Base-by-base conservation (phyloP, 2,888 invertebrate species). In the Campaea margaritaria region DNA sequence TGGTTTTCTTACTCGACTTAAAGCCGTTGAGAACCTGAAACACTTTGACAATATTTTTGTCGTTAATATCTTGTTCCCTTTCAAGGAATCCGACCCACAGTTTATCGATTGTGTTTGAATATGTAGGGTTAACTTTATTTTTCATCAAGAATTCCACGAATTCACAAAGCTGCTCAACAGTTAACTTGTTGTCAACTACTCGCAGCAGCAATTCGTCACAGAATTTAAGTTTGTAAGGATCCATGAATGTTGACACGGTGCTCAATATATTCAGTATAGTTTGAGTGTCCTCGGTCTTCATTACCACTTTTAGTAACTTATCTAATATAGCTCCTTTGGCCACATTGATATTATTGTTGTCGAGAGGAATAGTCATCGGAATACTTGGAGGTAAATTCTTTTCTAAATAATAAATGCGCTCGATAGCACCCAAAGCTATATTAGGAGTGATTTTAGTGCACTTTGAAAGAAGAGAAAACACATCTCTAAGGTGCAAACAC, bases 21-120 rank as follows among this genome's bases (percentile, higher is more conserved):
- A 95, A 85, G 21, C 93, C 88, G 41, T 93, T 93, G 16, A 96
- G 74, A 34, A 94, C 85, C 69, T 85, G 85, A 75, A 94, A 95
- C 12, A 96, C 82, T 28, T 90, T 75, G 0, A 93, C 86, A 58
- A 96, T 89, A 75, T 95, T 94, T 10, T 81, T 82, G 58, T 93
- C 93, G 79, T 93, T 84, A 41, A 96, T 94, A 28, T 94, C 93
- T 36, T 86, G 76, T 68, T 94, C 93, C 55, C 91, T 92, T 61
- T 93, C 93, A 15, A 93, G 82, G 69, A 96, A 93, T 10, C 95
- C 95, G 58, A 94, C 87, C 96, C 96, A 96, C 39, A 96, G 80
- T 75, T 94, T 94, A 69, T 96, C 95, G 58, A 94, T 89, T 9
- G 90, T 90, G 21, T 93, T 89, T 27, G 87, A 83, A 77, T 93